Conservation (phyloP, 2,888 invertebrate genomes). For the Phyto melanocephala region DNA sequence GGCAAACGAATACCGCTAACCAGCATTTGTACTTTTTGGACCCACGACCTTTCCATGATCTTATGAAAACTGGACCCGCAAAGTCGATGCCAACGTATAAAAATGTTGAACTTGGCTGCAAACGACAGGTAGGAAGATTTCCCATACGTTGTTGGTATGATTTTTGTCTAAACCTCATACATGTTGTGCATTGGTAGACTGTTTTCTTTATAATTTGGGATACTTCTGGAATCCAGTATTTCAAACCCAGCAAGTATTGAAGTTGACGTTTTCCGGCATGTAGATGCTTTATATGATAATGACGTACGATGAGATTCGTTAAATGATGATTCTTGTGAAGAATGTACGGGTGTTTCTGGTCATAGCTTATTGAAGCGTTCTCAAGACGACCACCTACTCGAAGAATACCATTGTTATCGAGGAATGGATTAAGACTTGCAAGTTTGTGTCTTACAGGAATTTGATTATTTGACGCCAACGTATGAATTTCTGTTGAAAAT, state of each 20-base stretch:
- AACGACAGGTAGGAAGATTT: conserved; percentile 50
- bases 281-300: not conserved
- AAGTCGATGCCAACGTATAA: conserved; percentile 66
- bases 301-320: not conserved
- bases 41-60: conserved; percentile 47
- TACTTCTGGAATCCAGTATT: no score
- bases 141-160: conserved; percentile 63
- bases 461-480: no score
- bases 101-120: conserved; percentile 61
- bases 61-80: conserved; percentile 62
- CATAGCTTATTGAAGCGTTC: not conserved
- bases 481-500: no score
- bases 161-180: conserved; percentile 39
- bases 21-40: conserved; percentile 67
- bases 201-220: no score
- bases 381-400: conserved; percentile 1
- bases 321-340: not conserved
- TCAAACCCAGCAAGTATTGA: no score
- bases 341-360: not conserved
- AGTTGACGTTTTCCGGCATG: no score
- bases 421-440: not conserved
- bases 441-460: not conserved
- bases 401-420: not conserved
- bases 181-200: not conserved
- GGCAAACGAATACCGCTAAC: not conserved